Evolutionary conservation across 1,140 invertebrate species (phyloP).

Genomic region (Scaptodrosophila lebanonensis): DNA sequence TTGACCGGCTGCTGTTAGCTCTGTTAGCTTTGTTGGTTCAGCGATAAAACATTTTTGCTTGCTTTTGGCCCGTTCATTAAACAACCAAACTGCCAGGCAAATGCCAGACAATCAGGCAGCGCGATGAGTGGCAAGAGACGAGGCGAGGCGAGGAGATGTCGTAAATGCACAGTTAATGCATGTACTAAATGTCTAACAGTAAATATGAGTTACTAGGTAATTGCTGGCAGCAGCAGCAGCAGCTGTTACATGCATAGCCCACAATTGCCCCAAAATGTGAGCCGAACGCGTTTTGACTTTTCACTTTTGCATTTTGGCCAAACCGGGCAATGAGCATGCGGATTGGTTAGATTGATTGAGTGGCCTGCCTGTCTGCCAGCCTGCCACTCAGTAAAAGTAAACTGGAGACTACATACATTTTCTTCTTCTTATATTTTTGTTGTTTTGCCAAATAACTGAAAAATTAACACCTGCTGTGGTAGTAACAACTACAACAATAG

Average conservation of each 20-base stretch:
- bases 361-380: slow-evolving; percentile 36
- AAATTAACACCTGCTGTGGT: slow-evolving; percentile 62
- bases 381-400: slow-evolving; percentile 41
- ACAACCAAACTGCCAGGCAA: slow-evolving; percentile 13
- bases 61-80: too few relatives aligned
- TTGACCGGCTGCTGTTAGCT: too few relatives aligned
- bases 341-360: slow-evolving; percentile 59
- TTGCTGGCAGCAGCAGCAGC: slow-evolving; percentile 42
- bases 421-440: too few relatives aligned
- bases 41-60: too few relatives aligned
- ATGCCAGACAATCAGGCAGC: slow-evolving; percentile 30
- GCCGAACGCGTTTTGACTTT: slow-evolving; percentile 57
- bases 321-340: too few relatives aligned
- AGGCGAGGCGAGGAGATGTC: slow-evolving; percentile 6
- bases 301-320: slow-evolving; percentile 62
- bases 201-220: slow-evolving; percentile 74
- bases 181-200: slow-evolving; percentile 71
- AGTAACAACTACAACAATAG: not conserved
- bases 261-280: slow-evolving; percentile 30
- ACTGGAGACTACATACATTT: too few relatives aligned
- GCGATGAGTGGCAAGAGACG: slow-evolving; percentile 19
- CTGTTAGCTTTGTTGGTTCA: too few relatives aligned
- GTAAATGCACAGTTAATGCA: slow-evolving; percentile 58
- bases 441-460: slow-evolving; percentile 30
- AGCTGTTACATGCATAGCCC: slow-evolving; percentile 44